phyloP scores from a whole-genome alignment of 2,797 vertebrate species.

The Syngnathus rostellatus region DNA sequence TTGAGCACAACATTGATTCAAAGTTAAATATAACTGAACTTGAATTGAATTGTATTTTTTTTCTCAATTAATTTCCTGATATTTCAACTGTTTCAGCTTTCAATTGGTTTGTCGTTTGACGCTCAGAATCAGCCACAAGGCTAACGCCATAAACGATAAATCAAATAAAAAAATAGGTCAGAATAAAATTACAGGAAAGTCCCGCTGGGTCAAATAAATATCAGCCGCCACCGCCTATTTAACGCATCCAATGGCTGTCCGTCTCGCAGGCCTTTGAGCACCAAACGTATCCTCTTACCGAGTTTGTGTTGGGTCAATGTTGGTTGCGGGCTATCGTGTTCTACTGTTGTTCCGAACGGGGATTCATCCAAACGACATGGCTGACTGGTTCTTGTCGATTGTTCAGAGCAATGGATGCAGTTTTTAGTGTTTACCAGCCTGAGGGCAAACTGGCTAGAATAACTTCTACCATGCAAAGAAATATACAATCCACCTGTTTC shows the following conservation, averaged over 20 bases:
- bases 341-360: constrained; percentile 36
- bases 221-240: constrained; percentile 30
- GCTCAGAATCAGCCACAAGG: constrained; percentile 13
- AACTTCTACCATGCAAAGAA: not conserved
- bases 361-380: constrained; percentile 31
- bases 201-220: constrained; percentile 20
- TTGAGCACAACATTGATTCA: no score
- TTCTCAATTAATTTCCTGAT: no score
- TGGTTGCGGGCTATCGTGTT: constrained; percentile 30
- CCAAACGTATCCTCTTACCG: constrained; percentile 39
- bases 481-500: not conserved
- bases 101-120: not conserved
- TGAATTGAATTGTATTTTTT: no score
- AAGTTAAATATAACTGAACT: no score
- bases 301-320: constrained; percentile 40
- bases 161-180: constrained; percentile 27
- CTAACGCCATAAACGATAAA: constrained; percentile 14
- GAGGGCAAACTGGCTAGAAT: not conserved
- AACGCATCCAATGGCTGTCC: constrained; percentile 19
- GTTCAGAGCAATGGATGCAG: constrained; percentile 10
- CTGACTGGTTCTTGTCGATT: constrained; percentile 17
- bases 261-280: constrained; percentile 32
- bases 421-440: constrained; percentile 12
- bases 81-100: not conserved
- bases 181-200: constrained; percentile 48